phyloP scores from a whole-genome alignment of 2,113 vertebrate species.

The Ancistrus triradiatus region DNA sequence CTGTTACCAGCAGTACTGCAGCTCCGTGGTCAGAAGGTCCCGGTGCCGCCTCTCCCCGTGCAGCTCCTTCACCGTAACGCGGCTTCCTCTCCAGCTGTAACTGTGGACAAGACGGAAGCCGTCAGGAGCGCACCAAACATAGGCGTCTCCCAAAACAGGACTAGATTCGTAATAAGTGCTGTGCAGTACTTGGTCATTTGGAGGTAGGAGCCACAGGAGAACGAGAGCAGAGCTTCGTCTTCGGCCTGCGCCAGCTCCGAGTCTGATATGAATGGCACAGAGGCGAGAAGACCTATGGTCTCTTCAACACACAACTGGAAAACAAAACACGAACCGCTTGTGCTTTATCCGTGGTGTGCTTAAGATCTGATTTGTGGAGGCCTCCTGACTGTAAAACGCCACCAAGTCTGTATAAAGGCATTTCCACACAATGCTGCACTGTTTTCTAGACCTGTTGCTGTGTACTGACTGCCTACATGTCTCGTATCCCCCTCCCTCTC shows the following conservation, averaged over 20 bases:
- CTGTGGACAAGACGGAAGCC: conserved; percentile 56
- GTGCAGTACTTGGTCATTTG: conserved; percentile 83
- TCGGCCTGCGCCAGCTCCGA: conserved; percentile 73
- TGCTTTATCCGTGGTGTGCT: too few relatives aligned
- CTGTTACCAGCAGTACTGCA: conserved; percentile 73
- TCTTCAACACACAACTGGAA: conserved; percentile 70
- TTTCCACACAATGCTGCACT: too few relatives aligned
- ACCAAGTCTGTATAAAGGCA: too few relatives aligned
- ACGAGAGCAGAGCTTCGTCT: conserved; percentile 70
- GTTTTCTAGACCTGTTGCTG: too few relatives aligned
- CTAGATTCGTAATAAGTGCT: too few relatives aligned
- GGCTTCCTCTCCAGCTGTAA: conserved; percentile 74
- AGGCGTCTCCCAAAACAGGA: too few relatives aligned
- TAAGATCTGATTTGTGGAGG: too few relatives aligned
- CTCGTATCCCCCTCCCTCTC: neutral
- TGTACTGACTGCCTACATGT: too few relatives aligned
- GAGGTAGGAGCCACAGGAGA: conserved; percentile 71
- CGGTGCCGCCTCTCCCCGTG: conserved; percentile 50
- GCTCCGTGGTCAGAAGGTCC: conserved; percentile 77
- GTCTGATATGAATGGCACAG: conserved; percentile 71
- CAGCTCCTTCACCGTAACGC: conserved; percentile 80
- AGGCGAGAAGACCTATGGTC: conserved; percentile 63
- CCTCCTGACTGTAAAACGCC: too few relatives aligned
- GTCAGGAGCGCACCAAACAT: too few relatives aligned
- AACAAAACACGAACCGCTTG: too few relatives aligned